A percentile compares a stretch with the other conserved stretches of the same genome.
phyloP scores from a whole-genome alignment of 2,888 invertebrate species.

The Pyrochroa serraticornis region DNA sequence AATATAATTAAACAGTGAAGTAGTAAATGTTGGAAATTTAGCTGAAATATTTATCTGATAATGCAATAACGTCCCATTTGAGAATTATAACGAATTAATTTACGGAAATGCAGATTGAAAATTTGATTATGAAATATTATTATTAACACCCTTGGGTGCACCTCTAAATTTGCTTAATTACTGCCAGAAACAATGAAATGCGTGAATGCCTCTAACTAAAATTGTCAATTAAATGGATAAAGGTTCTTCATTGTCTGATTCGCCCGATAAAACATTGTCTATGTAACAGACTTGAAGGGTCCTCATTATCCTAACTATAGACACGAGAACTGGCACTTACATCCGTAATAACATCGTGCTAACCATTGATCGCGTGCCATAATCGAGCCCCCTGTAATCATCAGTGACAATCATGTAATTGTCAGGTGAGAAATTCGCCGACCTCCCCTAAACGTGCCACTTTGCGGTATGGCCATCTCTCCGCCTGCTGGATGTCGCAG shows the following conservation, averaged over 20 bases:
- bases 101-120: conserved; percentile 13
- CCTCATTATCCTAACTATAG: conserved; percentile 3
- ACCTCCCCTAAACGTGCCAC: not conserved
- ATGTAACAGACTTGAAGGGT: conserved; percentile 14
- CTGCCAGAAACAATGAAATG: not conserved
- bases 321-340: conserved; percentile 7
- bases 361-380: conserved; percentile 17
- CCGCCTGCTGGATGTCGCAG: too few species aligned
- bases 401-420: conserved; percentile 19
- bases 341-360: conserved; percentile 12
- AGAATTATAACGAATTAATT: conserved; percentile 24
- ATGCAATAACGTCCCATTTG: conserved; percentile 21
- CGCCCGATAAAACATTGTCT: conserved; percentile 1
- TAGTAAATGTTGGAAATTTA: conserved; percentile 20
- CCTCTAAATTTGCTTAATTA: not conserved
- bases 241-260: not conserved
- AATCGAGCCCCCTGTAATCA: conserved; percentile 5
- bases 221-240: conserved; percentile 1
- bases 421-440: conserved; percentile 19
- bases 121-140: conserved; percentile 16
- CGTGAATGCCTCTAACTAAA: conserved; percentile 4
- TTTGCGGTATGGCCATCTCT: too few species aligned
- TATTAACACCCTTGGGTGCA: conserved; percentile 15
- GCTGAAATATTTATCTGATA: conserved; percentile 14
- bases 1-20: conserved; percentile 23